A percentile compares a stretch with the other conserved stretches of the same genome.
phyloP scores from a whole-genome alignment of 2,888 invertebrate genomes.

The Muschampia plurimacula region DNA sequence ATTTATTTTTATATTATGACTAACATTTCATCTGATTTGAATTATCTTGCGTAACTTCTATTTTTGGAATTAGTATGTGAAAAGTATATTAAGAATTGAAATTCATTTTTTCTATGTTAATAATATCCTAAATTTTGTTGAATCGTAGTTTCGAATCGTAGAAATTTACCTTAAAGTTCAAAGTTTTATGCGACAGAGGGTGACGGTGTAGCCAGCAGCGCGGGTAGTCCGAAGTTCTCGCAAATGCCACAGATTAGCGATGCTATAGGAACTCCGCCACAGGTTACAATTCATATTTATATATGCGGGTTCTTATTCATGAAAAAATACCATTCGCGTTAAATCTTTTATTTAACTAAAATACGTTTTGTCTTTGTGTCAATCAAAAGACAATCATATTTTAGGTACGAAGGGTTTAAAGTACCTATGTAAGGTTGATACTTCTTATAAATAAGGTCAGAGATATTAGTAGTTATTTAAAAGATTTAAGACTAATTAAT shows the following conservation, averaged over 20 bases:
- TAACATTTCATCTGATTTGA: not conserved
- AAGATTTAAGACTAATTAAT: not conserved
- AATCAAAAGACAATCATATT: not conserved
- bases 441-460: not conserved
- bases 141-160: slow-evolving; percentile 3
- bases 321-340: not conserved
- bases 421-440: not conserved
- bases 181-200: slow-evolving; percentile 61
- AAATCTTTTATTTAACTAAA: not conserved
- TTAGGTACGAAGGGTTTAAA: not conserved
- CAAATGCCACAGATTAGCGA: slow-evolving; percentile 59
- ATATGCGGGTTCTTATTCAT: not conserved
- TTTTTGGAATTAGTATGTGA: not conserved
- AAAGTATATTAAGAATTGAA: no score
- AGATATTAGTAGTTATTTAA: not conserved
- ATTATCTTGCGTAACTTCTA: not conserved
- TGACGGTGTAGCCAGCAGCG: slow-evolving; percentile 69
- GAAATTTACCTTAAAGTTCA: not conserved
- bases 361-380: not conserved
- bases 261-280: slow-evolving; percentile 45
- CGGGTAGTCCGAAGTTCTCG: slow-evolving; percentile 75
- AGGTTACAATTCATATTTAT: slow-evolving; percentile 43
- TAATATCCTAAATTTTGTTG: not conserved
- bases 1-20: no score
- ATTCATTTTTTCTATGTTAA: not conserved